phyloP scores from a whole-genome alignment of 2,888 invertebrate species.

The Rugalucina vietnamica region DNA sequence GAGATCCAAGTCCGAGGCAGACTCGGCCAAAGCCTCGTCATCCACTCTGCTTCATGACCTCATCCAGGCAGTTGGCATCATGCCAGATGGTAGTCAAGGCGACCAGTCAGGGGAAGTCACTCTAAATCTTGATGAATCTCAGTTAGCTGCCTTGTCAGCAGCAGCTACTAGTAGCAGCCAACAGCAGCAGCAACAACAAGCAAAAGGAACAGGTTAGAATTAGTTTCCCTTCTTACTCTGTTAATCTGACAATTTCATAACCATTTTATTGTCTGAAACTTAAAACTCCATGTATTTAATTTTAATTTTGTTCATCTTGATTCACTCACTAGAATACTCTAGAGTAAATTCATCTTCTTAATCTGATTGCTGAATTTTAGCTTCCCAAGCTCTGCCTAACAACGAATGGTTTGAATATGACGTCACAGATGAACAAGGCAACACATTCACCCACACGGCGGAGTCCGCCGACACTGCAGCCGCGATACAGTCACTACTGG shows the following conservation, averaged over 20 bases:
- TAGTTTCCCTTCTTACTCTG: too few species aligned
- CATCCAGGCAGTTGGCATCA: constrained; percentile 80
- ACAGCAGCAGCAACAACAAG: not conserved
- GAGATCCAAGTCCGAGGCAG: constrained; percentile 41
- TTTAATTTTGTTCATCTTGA: too few species aligned
- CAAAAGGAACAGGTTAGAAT: not conserved
- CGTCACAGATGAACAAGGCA: constrained; percentile 72
- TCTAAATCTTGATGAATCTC: constrained; percentile 66
- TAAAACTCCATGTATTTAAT: not conserved
- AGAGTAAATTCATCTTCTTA: too few species aligned
- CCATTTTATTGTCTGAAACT: too few species aligned
- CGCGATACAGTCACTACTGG: constrained; percentile 76
- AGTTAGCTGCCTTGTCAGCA: constrained; percentile 65
- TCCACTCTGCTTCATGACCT: constrained; percentile 79
- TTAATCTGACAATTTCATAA: too few species aligned
- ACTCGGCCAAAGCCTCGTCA: constrained; percentile 5
- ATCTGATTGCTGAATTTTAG: not conserved
- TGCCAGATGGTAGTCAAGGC: constrained; percentile 66
- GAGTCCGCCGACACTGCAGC: constrained; percentile 66
- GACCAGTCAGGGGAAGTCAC: constrained; percentile 68
- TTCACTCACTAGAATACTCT: not conserved
- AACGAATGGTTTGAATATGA: constrained; percentile 82
- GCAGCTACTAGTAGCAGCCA: constrained; percentile 40
- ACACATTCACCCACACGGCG: constrained; percentile 64
- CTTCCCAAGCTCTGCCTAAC: constrained; percentile 56